Percentiles rank a stretch among this genome's conserved stretches.
Conservation (phyloP, 2,113 vertebrate species). For the Coptodon bakossiorum region DNA sequence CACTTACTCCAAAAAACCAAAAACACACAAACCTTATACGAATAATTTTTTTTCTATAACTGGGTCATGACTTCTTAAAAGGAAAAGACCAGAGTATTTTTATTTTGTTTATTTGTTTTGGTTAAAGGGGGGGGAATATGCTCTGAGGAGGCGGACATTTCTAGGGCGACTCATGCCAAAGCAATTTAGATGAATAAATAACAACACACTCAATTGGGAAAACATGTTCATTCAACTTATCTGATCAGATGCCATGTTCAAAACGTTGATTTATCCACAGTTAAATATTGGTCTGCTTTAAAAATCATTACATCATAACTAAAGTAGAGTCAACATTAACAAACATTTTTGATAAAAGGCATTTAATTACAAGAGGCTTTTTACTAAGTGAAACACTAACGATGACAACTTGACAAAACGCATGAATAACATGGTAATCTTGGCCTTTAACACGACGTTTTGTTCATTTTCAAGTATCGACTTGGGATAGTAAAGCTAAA, state of each 20-base stretch:
- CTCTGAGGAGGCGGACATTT: neutral
- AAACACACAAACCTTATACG: neutral
- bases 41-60: neutral
- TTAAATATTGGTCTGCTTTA: neutral
- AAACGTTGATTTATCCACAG: neutral
- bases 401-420: neutral
- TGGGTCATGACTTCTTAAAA: neutral
- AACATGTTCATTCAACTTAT: neutral
- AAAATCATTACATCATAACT: neutral
- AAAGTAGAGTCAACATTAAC: neutral
- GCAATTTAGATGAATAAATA: neutral
- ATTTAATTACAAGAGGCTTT: neutral
- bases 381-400: neutral
- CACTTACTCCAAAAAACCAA: neutral
- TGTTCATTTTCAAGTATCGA: constrained; percentile 63
- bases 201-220: neutral
- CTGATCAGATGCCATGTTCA: neutral
- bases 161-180: neutral
- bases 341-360: neutral
- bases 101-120: neutral
- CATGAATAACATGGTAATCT: neutral
- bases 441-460: constrained; percentile 9
- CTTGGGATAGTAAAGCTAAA: constrained; percentile 5
- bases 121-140: neutral
- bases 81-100: neutral